Evolutionary conservation across 2,888 invertebrate species (phyloP).

Genomic region (Drosophila histrio): DNA sequence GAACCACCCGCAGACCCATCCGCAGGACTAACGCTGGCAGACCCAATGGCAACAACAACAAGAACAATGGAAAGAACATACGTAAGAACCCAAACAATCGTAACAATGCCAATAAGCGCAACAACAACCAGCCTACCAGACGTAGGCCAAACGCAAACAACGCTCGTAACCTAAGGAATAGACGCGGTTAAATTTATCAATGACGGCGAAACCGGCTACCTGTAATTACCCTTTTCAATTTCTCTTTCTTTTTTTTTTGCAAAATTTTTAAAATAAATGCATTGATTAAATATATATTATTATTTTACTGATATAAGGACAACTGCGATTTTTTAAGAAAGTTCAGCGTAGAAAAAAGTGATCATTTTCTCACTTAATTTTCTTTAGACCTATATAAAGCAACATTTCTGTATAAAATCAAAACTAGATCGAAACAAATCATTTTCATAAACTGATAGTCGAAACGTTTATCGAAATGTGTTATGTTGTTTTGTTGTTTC

Average conservation of each 20-base stretch:
- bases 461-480: too few relatives aligned
- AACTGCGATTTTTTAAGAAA: neutral
- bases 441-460: too few relatives aligned
- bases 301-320: neutral
- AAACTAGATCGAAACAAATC: too few relatives aligned
- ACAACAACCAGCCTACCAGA: slow-evolving; percentile 12
- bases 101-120: slow-evolving; percentile 21
- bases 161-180: slow-evolving; percentile 17
- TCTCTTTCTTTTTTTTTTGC: neutral
- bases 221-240: neutral
- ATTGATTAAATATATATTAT: neutral
- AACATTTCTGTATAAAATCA: neutral
- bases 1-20: neutral
- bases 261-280: neutral
- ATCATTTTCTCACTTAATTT: neutral
- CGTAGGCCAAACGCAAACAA: neutral
- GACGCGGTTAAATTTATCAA: slow-evolving; percentile 1
- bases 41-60: neutral
- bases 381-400: neutral
- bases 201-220: neutral
- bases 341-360: neutral
- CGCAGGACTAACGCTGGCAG: neutral
- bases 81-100: neutral
- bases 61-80: neutral
- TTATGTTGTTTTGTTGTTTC: too few relatives aligned